Evolutionary conservation across 1,140 invertebrate species (phyloP), one percentile per base, ranked within the genome.

Genomic region (Drosophila navojoa): DNA sequence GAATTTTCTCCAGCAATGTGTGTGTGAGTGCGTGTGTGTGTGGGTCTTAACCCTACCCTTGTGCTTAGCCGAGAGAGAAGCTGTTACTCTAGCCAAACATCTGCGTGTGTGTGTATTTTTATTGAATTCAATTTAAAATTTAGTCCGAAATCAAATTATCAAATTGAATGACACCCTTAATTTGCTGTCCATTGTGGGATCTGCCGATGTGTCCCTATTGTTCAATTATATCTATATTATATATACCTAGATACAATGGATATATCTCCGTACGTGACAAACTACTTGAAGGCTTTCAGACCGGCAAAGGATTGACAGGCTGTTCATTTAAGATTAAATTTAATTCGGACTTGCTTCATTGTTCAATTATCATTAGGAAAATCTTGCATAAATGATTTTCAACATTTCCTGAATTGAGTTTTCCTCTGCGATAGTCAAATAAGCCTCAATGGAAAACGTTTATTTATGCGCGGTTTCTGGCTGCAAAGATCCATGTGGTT

Each of bases 121-220:
- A 59, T 67, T 60, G 40, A 72, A 68, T 67, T 74, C 35, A 63
- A 70, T 70, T 70, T 70, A 58, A 77, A 80, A 85, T 84, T 77
- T 62, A 59, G 57, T 74, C 64, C 57, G 52, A 69, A 85, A 86
- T 71, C 52, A 79, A 85, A 85, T 85, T 85, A 80, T 75, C 69
- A 72, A 76, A 78, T 79, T 77, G 78, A 86, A 85, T 86, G 75
- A 62, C 15, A 52, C 55, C 74, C 81, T 85, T 86, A 85, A 85
- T 86, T 85, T 79, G 52, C 22, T 38, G 58, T 52, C 62, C 40
- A 86, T 74, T 77, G 81, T 85, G 35, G 11, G 42, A 38, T 27
- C 44, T 45, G 9, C 10, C n/a, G 47, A 10, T 55, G 32, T 11
- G 13, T 40, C 27, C 4, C 40, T 58, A 73, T 69, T 75, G 69